phyloP scores from a whole-genome alignment of 1,140 invertebrate genomes.

The Drosophila orena region DNA sequence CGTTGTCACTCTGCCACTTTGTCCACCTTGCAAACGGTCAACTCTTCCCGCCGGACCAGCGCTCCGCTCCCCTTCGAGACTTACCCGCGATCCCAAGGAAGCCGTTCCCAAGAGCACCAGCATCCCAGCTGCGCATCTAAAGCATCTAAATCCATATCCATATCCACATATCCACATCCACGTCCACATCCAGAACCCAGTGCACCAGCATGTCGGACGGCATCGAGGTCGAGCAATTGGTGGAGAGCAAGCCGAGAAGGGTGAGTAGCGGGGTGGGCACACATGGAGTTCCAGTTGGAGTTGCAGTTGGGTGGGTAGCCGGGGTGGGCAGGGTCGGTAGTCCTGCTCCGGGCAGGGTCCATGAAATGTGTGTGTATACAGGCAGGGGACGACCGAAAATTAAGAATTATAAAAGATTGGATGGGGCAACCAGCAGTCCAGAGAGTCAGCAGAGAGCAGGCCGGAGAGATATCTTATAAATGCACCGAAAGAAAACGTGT shows the following conservation, averaged over 20 bases:
- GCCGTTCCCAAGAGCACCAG: slow-evolving; percentile 17
- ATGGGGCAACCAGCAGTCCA: slow-evolving; percentile 17
- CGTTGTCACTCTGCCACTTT: slow-evolving; percentile 13
- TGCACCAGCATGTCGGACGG: slow-evolving; percentile 77
- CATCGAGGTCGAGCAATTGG: slow-evolving; percentile 84
- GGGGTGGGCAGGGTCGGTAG: neutral
- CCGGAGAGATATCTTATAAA: neutral
- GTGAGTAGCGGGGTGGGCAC: slow-evolving; percentile 54
- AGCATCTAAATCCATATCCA: slow-evolving; percentile 17
- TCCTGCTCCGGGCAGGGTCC: slow-evolving; percentile 18
- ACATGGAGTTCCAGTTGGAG: neutral
- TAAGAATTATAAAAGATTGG: slow-evolving; percentile 57
- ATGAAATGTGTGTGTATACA: slow-evolving; percentile 22
- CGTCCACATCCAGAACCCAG: slow-evolving; percentile 19
- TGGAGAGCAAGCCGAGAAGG: slow-evolving; percentile 82
- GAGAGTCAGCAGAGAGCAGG: slow-evolving; percentile 9
- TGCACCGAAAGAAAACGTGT: neutral
- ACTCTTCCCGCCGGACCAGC: slow-evolving; percentile 10
- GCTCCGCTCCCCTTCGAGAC: slow-evolving; percentile 8
- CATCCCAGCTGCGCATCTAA: slow-evolving; percentile 24
- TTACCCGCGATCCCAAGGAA: slow-evolving; percentile 4
- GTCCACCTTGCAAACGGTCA: neutral
- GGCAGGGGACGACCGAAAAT: slow-evolving; percentile 59
- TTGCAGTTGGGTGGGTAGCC: neutral
- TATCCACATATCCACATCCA: neutral